A percentile compares a stretch with the other conserved stretches of the same genome.
Evolutionary conservation across 30 jellyfish, hydroid and myxozoan species (phyloP).

Genomic region (Aurelia aurita): DNA sequence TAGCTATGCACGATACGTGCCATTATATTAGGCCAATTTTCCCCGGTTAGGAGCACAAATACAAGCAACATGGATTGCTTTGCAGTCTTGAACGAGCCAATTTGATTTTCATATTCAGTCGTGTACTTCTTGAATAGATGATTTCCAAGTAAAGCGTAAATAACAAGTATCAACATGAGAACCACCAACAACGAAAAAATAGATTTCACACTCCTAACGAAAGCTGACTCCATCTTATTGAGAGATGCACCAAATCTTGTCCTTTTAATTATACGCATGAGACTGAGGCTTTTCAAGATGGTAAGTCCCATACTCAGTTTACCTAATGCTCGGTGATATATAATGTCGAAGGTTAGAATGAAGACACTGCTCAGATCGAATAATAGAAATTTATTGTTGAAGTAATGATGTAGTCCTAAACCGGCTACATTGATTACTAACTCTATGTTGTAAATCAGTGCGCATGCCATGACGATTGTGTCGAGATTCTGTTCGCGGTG

Average conservation of each 20-base stretch:
- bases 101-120: background rate
- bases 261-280: conserved; percentile 61
- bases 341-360: conserved; percentile 36
- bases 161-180: conserved; percentile 51
- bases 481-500: no score
- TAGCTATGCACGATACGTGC: conserved; percentile 8
- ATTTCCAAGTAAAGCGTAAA: conserved; percentile 84
- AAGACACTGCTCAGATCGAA: conserved; percentile 24
- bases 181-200: conserved; percentile 68
- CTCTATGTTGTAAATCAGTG: conserved; percentile 32
- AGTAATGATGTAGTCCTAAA: conserved; percentile 21
- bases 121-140: conserved; percentile 59
- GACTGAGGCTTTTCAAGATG: conserved; percentile 50
- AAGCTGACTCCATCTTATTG: conserved; percentile 56
- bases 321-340: conserved; percentile 4
- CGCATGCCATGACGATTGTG: conserved; percentile 29
- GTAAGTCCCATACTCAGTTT: conserved; percentile 51
- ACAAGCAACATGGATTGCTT: conserved; percentile 71
- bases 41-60: conserved; percentile 87
- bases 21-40: conserved; percentile 80
- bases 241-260: conserved; percentile 71
- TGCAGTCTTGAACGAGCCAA: conserved; percentile 61
- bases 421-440: conserved; percentile 32
- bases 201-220: conserved; percentile 56
- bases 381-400: conserved; percentile 19